These are phyloP conservation scores for Columba livia DNA, from an alignment of 2,113 vertebrate genomes.

Conservation along the genomic window DNA sequence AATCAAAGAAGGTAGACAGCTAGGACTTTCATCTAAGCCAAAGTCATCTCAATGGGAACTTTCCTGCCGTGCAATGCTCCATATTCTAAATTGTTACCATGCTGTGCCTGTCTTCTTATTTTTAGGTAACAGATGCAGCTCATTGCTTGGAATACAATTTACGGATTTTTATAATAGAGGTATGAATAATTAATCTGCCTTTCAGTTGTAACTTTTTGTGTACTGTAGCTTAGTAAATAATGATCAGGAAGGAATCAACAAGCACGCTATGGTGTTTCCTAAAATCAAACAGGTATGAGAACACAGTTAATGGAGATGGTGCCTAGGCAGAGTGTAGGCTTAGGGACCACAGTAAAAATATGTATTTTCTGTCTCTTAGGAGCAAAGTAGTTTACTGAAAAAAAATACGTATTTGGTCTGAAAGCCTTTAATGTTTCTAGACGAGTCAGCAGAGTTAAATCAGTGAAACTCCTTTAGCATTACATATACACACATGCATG, in stretches of 20 bases:
- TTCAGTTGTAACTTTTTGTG: constrained; percentile 60
- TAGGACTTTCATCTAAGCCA: constrained; percentile 64
- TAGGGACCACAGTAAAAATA: neutral
- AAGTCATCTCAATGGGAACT: constrained; percentile 67
- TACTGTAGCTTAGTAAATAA: constrained; percentile 59
- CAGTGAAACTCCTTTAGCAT: neutral
- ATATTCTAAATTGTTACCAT: constrained; percentile 67
- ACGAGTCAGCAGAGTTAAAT: neutral
- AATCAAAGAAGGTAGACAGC: constrained; percentile 56
- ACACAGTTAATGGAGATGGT: neutral
- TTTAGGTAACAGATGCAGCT: constrained; percentile 71
- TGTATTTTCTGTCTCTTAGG: neutral
- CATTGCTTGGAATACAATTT: constrained; percentile 68
- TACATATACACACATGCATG: neutral
- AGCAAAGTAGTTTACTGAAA: neutral
- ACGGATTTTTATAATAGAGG: constrained; percentile 65
- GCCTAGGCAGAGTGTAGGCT: neutral
- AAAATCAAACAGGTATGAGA: constrained; percentile 29
- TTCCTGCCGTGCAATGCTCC: constrained; percentile 46
- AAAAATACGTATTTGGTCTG: neutral
- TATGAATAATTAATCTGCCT: constrained; percentile 71
- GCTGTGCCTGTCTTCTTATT: constrained; percentile 67
- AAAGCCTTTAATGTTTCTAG: neutral
- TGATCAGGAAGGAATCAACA: constrained; percentile 55
- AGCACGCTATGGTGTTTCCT: neutral